A percentile compares a stretch with the other conserved stretches of the same genome.
phyloP scores from a whole-genome alignment of 2,797 vertebrate genomes.

The Limnodromus scolopaceus region DNA sequence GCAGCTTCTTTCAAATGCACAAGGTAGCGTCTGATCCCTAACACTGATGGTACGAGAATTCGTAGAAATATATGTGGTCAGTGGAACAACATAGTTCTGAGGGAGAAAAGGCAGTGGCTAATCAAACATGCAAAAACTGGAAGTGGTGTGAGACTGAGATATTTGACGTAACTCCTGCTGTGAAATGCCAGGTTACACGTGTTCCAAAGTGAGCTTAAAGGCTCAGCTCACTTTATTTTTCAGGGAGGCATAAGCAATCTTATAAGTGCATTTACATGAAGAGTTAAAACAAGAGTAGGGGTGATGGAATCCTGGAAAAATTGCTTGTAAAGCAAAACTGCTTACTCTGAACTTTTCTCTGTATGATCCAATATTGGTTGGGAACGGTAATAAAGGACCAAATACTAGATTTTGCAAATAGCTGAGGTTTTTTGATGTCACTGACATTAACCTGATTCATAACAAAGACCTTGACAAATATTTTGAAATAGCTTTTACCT shows the following conservation, averaged over 20 bases:
- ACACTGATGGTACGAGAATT: neutral
- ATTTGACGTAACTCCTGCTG: neutral
- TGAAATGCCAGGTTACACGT: neutral
- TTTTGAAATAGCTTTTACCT: neutral
- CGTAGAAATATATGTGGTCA: neutral
- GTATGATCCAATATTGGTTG: neutral
- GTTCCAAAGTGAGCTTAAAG: neutral
- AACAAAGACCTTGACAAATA: neutral
- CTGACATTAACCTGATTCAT: neutral
- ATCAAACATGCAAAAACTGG: neutral
- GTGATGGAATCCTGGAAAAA: neutral
- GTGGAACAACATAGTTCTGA: neutral
- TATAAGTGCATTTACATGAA: neutral
- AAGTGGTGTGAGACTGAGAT: neutral
- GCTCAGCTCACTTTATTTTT: neutral
- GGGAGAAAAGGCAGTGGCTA: neutral
- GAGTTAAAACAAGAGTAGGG: neutral
- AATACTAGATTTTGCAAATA: neutral
- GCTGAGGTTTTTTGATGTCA: neutral
- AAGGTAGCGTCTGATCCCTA: rapidly evolving
- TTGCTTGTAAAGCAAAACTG: neutral
- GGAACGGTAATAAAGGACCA: neutral
- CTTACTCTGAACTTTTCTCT: neutral
- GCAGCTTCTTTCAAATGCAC: neutral
- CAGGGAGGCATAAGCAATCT: neutral